phyloP scores from a whole-genome alignment of 53 echinoderm and acorn worm genomes.

The Temnopleurus reevesii region DNA sequence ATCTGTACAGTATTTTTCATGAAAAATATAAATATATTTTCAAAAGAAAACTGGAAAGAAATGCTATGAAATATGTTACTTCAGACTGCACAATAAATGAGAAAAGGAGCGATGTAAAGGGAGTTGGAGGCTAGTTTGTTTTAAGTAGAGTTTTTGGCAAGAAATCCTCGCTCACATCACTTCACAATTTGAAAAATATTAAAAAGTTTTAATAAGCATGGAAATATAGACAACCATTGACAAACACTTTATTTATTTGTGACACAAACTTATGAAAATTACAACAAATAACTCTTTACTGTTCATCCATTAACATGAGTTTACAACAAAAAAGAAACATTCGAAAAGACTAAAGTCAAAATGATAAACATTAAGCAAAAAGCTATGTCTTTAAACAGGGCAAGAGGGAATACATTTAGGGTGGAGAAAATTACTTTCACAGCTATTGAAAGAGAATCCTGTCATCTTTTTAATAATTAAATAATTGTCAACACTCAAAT shows the following conservation, averaged over 20 bases:
- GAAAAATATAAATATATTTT: not conserved
- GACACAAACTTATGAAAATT: not conserved
- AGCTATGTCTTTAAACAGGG: not conserved
- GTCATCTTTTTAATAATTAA: too few species aligned
- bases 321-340: not conserved
- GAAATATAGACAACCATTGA: not conserved
- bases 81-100: not conserved
- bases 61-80: not conserved
- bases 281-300: not conserved
- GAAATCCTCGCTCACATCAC: not conserved
- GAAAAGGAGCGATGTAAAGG: not conserved
- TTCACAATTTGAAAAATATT: not conserved
- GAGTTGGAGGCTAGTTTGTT: constrained; percentile 22
- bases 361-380: not conserved
- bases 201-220: not conserved
- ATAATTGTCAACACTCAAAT: too few species aligned
- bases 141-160: constrained; percentile 37
- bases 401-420: not conserved
- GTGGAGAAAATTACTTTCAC: too few species aligned
- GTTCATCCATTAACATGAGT: not conserved
- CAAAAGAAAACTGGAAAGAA: constrained; percentile 29
- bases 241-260: not conserved
- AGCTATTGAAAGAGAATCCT: too few species aligned
- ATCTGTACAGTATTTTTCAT: constrained; percentile 18
- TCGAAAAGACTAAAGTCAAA: not conserved